phyloP scores from a whole-genome alignment of 2,888 invertebrate genomes.

The Euplexia lucipara region DNA sequence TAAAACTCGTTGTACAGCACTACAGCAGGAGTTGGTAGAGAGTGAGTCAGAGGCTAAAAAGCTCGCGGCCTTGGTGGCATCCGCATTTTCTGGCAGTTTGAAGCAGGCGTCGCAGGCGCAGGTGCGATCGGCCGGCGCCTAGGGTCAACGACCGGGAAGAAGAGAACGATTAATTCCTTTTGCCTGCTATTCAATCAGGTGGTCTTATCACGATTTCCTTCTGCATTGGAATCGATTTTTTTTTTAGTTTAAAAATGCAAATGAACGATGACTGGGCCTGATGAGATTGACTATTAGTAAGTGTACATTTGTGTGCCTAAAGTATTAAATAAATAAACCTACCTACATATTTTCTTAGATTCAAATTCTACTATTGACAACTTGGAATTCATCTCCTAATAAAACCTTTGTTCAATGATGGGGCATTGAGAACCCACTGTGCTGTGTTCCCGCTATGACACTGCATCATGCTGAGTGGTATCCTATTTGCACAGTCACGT shows the following conservation, averaged over 20 bases:
- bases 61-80: conserved; percentile 80
- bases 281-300: too few species aligned
- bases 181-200: conserved; percentile 64
- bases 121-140: conserved; percentile 79
- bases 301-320: too few species aligned
- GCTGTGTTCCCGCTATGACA: too few species aligned
- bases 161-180: conserved; percentile 73
- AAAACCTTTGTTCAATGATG: conserved; percentile 2
- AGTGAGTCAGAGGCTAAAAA: conserved; percentile 73
- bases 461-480: too few species aligned
- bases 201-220: conserved; percentile 37
- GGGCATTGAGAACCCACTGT: too few species aligned
- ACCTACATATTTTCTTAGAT: background rate
- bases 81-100: conserved; percentile 72
- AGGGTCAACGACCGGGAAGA: conserved; percentile 79
- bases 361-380: background rate
- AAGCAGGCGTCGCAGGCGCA: conserved; percentile 75
- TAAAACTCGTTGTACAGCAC: conserved; percentile 51
- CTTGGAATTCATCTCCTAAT: background rate
- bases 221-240: background rate
- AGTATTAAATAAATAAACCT: too few species aligned
- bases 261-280: too few species aligned
- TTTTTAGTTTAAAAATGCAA: too few species aligned
- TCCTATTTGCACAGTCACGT: too few species aligned
- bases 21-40: conserved; percentile 49